phyloP scores from a whole-genome alignment of 2,888 invertebrate species.

The Lydus trimaculatus region DNA sequence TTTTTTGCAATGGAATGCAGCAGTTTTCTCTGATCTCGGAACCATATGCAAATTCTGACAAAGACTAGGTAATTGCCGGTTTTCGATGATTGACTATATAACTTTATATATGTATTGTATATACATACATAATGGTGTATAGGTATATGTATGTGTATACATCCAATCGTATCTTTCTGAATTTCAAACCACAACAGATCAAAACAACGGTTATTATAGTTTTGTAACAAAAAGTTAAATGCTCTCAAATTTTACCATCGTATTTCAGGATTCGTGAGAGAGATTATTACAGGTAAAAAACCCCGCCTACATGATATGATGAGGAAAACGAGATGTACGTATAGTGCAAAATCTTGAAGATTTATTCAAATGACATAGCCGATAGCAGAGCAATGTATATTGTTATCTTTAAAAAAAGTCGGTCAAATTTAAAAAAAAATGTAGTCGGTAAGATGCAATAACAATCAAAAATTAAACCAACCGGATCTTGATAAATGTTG shows the following conservation, averaged over 20 bases:
- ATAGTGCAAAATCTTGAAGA: neutral
- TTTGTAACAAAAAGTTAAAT: slow-evolving; percentile 49
- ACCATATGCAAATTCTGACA: slow-evolving; percentile 1
- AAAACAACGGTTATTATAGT: slow-evolving; percentile 51
- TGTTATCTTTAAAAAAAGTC: too few species aligned
- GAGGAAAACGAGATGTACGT: slow-evolving; percentile 15
- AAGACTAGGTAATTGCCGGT: slow-evolving; percentile 43
- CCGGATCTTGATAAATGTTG: slow-evolving; percentile 30
- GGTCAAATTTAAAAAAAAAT: neutral
- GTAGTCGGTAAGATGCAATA: neutral
- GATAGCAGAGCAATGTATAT: neutral
- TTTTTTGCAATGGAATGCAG: neutral
- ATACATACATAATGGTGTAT: neutral
- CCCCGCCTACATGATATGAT: slow-evolving; percentile 27
- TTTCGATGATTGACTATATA: slow-evolving; percentile 48
- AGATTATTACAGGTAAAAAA: slow-evolving; percentile 39
- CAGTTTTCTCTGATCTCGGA: slow-evolving; percentile 3
- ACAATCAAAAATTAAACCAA: neutral
- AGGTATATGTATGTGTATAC: slow-evolving; percentile 33
- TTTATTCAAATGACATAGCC: slow-evolving; percentile 1
- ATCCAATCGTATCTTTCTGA: slow-evolving; percentile 44
- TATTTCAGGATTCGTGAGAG: slow-evolving; percentile 42
- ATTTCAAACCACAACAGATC: neutral
- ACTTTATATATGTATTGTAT: neutral
- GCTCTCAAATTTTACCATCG: slow-evolving; percentile 42